Base-by-base conservation (phyloP, 1,140 invertebrate species). In the Ruditapes philippinarum region DNA sequence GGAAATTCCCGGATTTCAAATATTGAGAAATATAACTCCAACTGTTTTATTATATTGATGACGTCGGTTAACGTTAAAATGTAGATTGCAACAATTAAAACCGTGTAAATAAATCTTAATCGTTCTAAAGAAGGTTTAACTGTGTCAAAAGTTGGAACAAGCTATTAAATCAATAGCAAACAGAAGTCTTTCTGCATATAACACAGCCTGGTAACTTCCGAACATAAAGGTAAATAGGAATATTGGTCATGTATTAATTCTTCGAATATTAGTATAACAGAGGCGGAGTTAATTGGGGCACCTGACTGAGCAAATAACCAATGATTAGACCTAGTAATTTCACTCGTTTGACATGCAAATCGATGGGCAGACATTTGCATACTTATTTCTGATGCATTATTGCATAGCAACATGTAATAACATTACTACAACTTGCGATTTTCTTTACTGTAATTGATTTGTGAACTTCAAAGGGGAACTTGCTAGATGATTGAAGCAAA, bases 301-400 rank as follows among this genome's bases (percentile, higher is more conserved):
- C 73, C 73, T 76, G 73, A 76, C 42, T 49, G 65, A 17, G 22
- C 73, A 76, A 40, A 28, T 17, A 76, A 28, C 73, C 73, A 76
- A 76, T 76, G 22, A 62, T 11, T 5, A 28, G 19, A 28, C 57
- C 25, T 28, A 19, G 57, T 28, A 17, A 22, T n/a, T 4, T 40
- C 1, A 36, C 33, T 38, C 38, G 1, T 45, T 38, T 42, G 33
- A 70, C 40, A 70, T 70, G 65, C 65, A 70, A 70, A 70, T 70
- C 2, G 19, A 70, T 33, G 12, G 38, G 33, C 31, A 70, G 22
- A 70, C n/a, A 70, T 70, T 40, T 40, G 28, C 36, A 70, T 40
- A 54, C 12, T 54, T n/a, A 62, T 9, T 62, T 62, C 57, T 62
- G 9, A n/a, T 19, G 12, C 57, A 62, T 28, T 62, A 45, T 14